A percentile compares a stretch with the other conserved stretches of the same genome.
These are phyloP conservation scores for Caenorhabditis briggsae DNA, from an alignment of 1,140 invertebrate species.

Conservation along the genomic window DNA sequence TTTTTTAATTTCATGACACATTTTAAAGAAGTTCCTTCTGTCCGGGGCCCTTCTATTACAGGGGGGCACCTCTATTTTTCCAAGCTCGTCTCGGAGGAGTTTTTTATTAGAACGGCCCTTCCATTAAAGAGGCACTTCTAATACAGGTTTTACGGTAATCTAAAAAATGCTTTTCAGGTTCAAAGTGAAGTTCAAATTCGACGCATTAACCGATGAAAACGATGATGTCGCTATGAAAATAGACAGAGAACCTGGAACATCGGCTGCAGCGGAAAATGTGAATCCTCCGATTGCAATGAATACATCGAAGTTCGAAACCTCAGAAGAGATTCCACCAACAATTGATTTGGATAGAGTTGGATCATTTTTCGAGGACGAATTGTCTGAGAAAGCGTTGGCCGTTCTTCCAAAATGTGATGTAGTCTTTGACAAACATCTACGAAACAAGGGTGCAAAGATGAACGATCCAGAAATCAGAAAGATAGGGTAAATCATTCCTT, in stretches of 20 bases:
- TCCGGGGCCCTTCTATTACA: too few relatives aligned
- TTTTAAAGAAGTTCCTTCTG: too few relatives aligned
- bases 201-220: constrained; percentile 4
- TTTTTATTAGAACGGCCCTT: too few relatives aligned
- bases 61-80: too few relatives aligned
- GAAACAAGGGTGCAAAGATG: neutral
- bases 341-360: constrained; percentile 31
- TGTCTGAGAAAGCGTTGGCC: constrained; percentile 7
- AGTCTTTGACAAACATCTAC: neutral
- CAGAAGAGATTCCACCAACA: neutral
- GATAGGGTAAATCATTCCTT: neutral
- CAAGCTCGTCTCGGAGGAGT: too few relatives aligned
- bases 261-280: neutral
- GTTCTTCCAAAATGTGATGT: constrained; percentile 23
- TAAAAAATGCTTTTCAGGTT: neutral
- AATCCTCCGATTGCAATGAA: neutral
- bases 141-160: too few relatives aligned
- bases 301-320: neutral
- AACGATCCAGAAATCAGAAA: neutral
- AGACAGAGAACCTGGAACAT: neutral
- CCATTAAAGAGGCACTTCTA: too few relatives aligned
- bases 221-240: constrained; percentile 5
- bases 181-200: neutral
- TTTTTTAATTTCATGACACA: too few relatives aligned
- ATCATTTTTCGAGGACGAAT: constrained; percentile 22